A percentile compares a stretch with the other conserved stretches of the same genome.
phyloP scores from a whole-genome alignment of 2,113 vertebrate species.

The Dipodomys stephensi region DNA sequence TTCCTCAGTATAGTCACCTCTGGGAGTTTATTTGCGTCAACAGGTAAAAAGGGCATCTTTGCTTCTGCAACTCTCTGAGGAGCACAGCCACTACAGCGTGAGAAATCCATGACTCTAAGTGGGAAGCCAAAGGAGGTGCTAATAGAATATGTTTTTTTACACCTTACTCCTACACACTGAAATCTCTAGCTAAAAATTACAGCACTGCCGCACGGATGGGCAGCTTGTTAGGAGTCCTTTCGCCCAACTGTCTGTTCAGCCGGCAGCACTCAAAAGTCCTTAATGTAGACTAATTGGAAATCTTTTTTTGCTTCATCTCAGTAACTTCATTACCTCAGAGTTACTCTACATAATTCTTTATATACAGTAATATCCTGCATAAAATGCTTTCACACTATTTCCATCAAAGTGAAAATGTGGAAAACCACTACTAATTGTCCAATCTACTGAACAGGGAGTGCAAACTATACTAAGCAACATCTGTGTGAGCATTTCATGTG shows the following conservation, averaged over 20 bases:
- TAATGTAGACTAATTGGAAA: not conserved
- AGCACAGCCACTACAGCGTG: conserved; percentile 25
- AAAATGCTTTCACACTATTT: not conserved
- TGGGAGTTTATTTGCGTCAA: conserved; percentile 66
- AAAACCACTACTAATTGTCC: not conserved
- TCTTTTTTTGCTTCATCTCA: not conserved
- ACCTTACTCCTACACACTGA: conserved; percentile 72
- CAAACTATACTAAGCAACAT: not conserved
- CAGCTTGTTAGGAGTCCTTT: conserved; percentile 56
- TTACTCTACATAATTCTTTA: conserved; percentile 40
- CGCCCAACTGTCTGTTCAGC: not conserved
- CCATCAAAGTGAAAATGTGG: not conserved
- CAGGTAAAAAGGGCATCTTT: conserved; percentile 67
- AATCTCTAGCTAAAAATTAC: conserved; percentile 53
- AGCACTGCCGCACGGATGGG: not conserved
- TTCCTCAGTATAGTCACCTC: conserved; percentile 56
- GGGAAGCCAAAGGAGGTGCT: conserved; percentile 76
- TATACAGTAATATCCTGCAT: not conserved
- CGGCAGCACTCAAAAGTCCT: not conserved
- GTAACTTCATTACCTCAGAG: conserved; percentile 39
- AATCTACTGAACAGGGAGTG: not conserved
- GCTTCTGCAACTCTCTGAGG: not conserved
- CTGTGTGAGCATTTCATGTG: not conserved
- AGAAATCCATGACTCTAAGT: conserved; percentile 61
- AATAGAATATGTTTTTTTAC: conserved; percentile 79